These are phyloP conservation scores for Drosophila meridiana DNA, from an alignment of 2,888 invertebrate genomes.

Conservation along the genomic window DNA sequence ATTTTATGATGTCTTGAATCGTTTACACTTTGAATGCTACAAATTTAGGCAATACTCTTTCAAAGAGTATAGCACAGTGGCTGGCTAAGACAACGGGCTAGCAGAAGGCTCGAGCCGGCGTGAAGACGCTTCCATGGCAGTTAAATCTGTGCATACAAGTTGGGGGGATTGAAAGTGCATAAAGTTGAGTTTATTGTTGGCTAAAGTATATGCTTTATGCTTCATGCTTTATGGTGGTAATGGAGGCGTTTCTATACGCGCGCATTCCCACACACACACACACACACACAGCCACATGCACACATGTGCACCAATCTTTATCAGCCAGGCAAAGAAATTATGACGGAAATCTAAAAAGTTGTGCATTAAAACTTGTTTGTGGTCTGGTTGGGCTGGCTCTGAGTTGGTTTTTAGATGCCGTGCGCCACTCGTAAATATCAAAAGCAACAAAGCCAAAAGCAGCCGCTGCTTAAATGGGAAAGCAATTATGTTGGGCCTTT, in stretches of 20 bases:
- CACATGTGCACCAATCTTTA: slow-evolving; percentile 67
- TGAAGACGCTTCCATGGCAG: slow-evolving; percentile 48
- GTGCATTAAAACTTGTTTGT: slow-evolving; percentile 79
- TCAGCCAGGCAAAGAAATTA: slow-evolving; percentile 75
- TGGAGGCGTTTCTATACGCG: slow-evolving; percentile 51
- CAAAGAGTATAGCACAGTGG: slow-evolving; percentile 8
- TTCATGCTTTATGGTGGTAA: slow-evolving; percentile 71
- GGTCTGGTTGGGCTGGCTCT: slow-evolving; percentile 49
- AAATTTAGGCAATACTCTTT: background rate
- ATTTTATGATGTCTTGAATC: too few relatives aligned
- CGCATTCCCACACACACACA: slow-evolving; percentile 5
- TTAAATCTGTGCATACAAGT: slow-evolving; percentile 82
- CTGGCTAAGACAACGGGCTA: slow-evolving; percentile 51
- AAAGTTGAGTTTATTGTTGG: slow-evolving; percentile 81
- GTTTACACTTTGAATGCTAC: too few relatives aligned
- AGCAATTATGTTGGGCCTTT: slow-evolving; percentile 58
- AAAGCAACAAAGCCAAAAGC: slow-evolving; percentile 56
- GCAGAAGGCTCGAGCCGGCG: slow-evolving; percentile 21
- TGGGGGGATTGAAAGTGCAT: slow-evolving; percentile 81
- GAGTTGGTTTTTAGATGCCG: slow-evolving; percentile 42
- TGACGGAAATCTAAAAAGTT: slow-evolving; percentile 80
- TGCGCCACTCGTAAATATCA: slow-evolving; percentile 64
- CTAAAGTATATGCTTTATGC: slow-evolving; percentile 79
- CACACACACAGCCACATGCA: slow-evolving; percentile 3
- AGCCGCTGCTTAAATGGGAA: slow-evolving; percentile 62